phyloP scores from a whole-genome alignment of 2,888 invertebrate genomes.

The Epirrhoe tristata region DNA sequence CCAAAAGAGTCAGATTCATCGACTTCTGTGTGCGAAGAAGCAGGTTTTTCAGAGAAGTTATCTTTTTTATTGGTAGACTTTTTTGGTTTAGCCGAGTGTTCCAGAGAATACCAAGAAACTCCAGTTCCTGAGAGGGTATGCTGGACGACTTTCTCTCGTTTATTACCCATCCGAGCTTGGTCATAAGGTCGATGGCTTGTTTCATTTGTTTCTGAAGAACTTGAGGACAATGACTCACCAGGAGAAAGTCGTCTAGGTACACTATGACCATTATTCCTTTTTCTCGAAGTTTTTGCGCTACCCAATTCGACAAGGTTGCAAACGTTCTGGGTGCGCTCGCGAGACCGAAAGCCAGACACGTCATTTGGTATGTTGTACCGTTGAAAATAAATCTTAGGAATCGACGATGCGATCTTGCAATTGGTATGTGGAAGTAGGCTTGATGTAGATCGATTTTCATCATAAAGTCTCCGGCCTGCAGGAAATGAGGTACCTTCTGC shows the following conservation, averaged over 20 bases:
- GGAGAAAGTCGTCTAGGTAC: constrained; percentile 29
- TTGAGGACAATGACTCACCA: constrained; percentile 30
- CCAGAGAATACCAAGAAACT: constrained; percentile 43
- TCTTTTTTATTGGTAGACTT: constrained; percentile 26
- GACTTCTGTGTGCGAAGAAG: constrained; percentile 1
- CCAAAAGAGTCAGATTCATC: background rate
- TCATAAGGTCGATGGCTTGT: constrained; percentile 15
- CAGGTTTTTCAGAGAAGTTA: constrained; percentile 1
- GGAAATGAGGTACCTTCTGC: constrained; percentile 1
- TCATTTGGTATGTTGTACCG: constrained; percentile 4
- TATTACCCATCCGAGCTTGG: constrained; percentile 30
- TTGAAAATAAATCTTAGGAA: constrained; percentile 7
- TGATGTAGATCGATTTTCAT: background rate
- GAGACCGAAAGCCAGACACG: background rate
- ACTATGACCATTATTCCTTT: constrained; percentile 7
- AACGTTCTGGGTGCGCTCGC: constrained; percentile 6
- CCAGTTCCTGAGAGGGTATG: constrained; percentile 20
- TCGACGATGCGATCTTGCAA: constrained; percentile 1
- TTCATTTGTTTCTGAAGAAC: constrained; percentile 21
- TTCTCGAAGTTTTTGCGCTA: constrained; percentile 1
- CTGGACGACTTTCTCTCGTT: constrained; percentile 26
- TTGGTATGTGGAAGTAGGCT: constrained; percentile 6
- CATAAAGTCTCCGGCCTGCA: too few relatives aligned
- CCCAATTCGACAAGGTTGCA: constrained; percentile 9
- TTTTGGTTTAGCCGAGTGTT: constrained; percentile 30